Conservation (phyloP, 2,888 invertebrate species). For the Apamea monoglypha region DNA sequence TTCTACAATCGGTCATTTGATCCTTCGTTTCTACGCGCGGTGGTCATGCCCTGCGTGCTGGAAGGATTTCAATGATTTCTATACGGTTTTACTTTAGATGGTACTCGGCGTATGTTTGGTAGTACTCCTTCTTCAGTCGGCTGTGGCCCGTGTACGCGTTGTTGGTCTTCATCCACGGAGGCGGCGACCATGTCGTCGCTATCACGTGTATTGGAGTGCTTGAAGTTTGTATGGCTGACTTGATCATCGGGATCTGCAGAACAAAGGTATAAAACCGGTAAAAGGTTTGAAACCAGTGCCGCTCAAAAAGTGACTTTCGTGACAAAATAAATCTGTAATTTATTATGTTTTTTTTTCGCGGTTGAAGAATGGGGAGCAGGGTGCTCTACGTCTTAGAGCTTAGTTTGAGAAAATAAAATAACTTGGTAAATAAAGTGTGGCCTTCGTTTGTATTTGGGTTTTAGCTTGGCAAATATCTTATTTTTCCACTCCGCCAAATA, state of each 20-base stretch:
- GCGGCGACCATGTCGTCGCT: constrained; percentile 91
- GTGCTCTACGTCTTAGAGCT: neutral
- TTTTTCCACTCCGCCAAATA: neutral
- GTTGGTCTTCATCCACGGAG: constrained; percentile 92
- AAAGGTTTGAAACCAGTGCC: neutral
- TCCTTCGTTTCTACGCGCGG: neutral
- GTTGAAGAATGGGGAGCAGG: neutral
- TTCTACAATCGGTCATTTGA: neutral
- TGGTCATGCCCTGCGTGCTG: neutral
- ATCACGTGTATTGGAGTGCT: constrained; percentile 81
- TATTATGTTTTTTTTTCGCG: too few relatives aligned
- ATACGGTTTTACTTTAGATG: constrained; percentile 89
- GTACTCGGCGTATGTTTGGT: constrained; percentile 95
- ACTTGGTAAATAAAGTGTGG: neutral
- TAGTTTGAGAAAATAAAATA: neutral
- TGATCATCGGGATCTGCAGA: constrained; percentile 87
- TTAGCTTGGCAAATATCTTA: neutral
- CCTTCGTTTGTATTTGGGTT: neutral
- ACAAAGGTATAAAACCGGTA: neutral
- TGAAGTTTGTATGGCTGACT: constrained; percentile 76
- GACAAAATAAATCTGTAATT: neutral
- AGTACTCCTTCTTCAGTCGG: constrained; percentile 89
- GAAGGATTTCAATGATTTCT: neutral
- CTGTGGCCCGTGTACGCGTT: constrained; percentile 86
- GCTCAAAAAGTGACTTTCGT: neutral